These are phyloP conservation scores for Dinocampus coccinellae DNA, from an alignment of 2,888 invertebrate genomes.

Conservation along the genomic window DNA sequence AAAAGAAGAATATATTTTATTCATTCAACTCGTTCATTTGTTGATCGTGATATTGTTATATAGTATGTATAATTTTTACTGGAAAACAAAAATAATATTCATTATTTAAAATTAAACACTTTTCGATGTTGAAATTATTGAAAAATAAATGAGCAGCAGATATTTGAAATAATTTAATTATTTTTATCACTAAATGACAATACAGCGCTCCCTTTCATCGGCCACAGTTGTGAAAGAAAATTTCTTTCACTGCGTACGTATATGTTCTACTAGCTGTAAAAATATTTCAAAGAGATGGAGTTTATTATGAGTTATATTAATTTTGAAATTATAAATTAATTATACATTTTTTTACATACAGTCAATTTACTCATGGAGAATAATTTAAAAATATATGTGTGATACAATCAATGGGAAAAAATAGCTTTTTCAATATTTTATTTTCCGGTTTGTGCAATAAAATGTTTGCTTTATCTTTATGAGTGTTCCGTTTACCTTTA, in stretches of 20 bases:
- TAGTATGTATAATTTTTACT: not conserved
- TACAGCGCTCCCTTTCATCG: not conserved
- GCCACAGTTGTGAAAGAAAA: not conserved
- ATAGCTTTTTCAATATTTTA: not conserved
- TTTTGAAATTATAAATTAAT: not conserved
- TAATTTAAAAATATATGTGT: too few species aligned
- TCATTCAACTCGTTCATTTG: too few species aligned
- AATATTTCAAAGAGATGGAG: too few species aligned
- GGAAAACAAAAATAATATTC: not conserved
- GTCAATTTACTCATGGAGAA: too few species aligned
- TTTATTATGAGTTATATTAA: not conserved
- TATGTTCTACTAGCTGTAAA: too few species aligned
- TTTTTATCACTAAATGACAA: not conserved
- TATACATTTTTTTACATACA: too few species aligned
- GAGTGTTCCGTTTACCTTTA: conserved; percentile 54
- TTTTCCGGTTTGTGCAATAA: not conserved
- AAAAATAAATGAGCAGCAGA: too few species aligned
- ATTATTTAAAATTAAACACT: not conserved
- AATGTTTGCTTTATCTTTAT: not conserved
- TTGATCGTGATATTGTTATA: too few species aligned
- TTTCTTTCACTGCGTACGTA: not conserved
- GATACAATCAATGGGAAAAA: not conserved
- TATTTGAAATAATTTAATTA: not conserved
- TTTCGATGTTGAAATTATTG: too few species aligned
- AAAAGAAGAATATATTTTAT: too few species aligned